A percentile compares a stretch with the other conserved stretches of the same genome.
Evolutionary conservation across 2,113 vertebrate species (phyloP).

Genomic region (Percopsis transmontana): DNA sequence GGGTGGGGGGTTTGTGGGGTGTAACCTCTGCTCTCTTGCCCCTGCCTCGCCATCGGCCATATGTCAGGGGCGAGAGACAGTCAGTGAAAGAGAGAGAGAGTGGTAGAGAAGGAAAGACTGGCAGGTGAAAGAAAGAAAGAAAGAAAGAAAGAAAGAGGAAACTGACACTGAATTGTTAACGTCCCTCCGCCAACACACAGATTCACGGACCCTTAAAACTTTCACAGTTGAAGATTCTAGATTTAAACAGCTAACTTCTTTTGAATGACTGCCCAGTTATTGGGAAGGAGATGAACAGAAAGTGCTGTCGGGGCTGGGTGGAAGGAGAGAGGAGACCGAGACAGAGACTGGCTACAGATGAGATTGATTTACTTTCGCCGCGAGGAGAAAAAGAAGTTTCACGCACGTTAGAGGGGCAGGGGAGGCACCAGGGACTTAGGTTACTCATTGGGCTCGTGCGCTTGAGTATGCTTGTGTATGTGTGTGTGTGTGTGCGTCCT

Average conservation of each 20-base stretch:
- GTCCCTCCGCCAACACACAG: too few species aligned
- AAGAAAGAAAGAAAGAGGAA: slow-evolving; percentile 1
- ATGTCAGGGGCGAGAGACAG: slow-evolving; percentile 60
- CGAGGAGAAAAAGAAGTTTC: background rate
- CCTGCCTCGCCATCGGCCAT: slow-evolving; percentile 80
- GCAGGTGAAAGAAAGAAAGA: background rate
- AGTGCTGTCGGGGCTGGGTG: too few species aligned
- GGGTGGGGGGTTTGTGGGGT: background rate
- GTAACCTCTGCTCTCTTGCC: slow-evolving; percentile 58
- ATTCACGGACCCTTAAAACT: too few species aligned
- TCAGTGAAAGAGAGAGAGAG: background rate
- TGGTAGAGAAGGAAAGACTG: background rate
- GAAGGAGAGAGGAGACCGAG: background rate
- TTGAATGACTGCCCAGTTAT: too few species aligned
- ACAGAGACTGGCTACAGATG: slow-evolving; percentile 48
- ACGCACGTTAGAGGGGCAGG: background rate
- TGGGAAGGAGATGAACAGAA: background rate
- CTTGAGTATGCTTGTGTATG: background rate
- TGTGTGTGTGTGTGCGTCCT: slow-evolving; percentile 5
- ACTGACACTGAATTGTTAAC: background rate
- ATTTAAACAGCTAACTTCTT: too few species aligned
- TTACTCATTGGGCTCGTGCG: background rate
- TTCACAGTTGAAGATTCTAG: too few species aligned
- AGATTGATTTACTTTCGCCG: slow-evolving; percentile 76
- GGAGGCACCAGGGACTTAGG: too few species aligned